These are phyloP conservation scores for Doryteuthis pealeii DNA, from an alignment of 1,140 invertebrate genomes.

Conservation along the genomic window DNA sequence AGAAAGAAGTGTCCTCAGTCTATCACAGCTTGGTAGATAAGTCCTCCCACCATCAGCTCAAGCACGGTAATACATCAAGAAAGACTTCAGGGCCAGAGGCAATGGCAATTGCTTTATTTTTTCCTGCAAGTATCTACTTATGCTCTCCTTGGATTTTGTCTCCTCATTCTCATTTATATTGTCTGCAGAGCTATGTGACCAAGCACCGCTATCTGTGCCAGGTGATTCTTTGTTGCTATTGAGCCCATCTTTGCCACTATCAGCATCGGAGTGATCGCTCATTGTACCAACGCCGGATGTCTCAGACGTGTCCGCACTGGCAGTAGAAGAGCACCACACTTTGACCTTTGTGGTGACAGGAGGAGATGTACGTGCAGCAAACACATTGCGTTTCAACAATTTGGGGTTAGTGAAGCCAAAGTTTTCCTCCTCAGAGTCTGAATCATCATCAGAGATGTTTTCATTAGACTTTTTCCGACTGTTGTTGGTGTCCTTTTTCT, in stretches of 20 bases:
- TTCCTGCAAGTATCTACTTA: slow-evolving; percentile 60
- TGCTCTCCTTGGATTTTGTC: slow-evolving; percentile 27
- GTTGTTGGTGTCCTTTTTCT: neutral
- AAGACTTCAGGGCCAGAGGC: slow-evolving; percentile 64
- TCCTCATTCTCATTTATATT: slow-evolving; percentile 22
- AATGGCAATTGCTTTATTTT: slow-evolving; percentile 65
- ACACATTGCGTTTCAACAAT: neutral
- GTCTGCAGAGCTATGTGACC: slow-evolving; percentile 15
- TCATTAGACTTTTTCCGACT: neutral
- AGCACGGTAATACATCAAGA: slow-evolving; percentile 63
- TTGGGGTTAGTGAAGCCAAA: slow-evolving; percentile 3
- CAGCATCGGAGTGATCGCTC: slow-evolving; percentile 32
- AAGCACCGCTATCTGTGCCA: slow-evolving; percentile 11
- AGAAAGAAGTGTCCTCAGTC: neutral
- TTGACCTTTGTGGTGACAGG: neutral
- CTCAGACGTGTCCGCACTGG: slow-evolving; percentile 50
- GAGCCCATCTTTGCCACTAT: slow-evolving; percentile 22
- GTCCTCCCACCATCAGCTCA: slow-evolving; percentile 33
- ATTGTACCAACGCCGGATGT: slow-evolving; percentile 50
- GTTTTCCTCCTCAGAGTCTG: neutral
- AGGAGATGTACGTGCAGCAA: slow-evolving; percentile 1
- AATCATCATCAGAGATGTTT: neutral
- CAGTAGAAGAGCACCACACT: slow-evolving; percentile 39
- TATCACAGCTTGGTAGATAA: neutral
- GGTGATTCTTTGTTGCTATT: slow-evolving; percentile 9